phyloP scores from a whole-genome alignment of 2,888 invertebrate species.

The Sphaerophoria rueppellii region DNA sequence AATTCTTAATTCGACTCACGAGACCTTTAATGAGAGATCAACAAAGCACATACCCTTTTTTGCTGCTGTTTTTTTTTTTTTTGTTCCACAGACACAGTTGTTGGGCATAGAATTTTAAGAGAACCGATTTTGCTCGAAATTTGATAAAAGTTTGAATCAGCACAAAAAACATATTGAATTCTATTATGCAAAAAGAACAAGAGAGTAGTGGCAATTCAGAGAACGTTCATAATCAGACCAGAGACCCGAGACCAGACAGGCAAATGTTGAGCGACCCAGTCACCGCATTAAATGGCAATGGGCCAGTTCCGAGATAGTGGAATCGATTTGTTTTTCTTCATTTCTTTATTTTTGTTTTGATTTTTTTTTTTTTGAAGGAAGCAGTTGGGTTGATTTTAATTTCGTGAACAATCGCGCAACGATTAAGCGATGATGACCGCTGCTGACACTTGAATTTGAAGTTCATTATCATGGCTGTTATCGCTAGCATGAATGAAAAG shows the following conservation, averaged over 20 bases:
- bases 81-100: not conserved
- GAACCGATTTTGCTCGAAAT: not conserved
- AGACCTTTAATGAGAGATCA: constrained; percentile 15
- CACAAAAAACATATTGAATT: not conserved
- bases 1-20: constrained; percentile 12
- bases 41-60: not conserved
- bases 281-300: constrained; percentile 22
- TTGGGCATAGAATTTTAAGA: not conserved
- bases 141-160: not conserved
- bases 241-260: not conserved
- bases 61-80: not conserved
- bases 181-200: not conserved
- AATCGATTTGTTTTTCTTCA: constrained; percentile 12
- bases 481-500: constrained; percentile 40
- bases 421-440: constrained; percentile 12
- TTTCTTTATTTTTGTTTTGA: not conserved
- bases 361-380: constrained; percentile 2
- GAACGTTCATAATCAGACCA: not conserved
- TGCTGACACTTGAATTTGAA: constrained; percentile 17
- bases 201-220: not conserved
- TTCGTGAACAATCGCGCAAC: not conserved
- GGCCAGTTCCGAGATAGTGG: constrained; percentile 8
- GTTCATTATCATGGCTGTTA: constrained; percentile 46
- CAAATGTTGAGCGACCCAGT: not conserved
- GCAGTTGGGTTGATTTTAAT: not conserved